phyloP scores from a whole-genome alignment of 2,113 vertebrate genomes.

The Channa argus region DNA sequence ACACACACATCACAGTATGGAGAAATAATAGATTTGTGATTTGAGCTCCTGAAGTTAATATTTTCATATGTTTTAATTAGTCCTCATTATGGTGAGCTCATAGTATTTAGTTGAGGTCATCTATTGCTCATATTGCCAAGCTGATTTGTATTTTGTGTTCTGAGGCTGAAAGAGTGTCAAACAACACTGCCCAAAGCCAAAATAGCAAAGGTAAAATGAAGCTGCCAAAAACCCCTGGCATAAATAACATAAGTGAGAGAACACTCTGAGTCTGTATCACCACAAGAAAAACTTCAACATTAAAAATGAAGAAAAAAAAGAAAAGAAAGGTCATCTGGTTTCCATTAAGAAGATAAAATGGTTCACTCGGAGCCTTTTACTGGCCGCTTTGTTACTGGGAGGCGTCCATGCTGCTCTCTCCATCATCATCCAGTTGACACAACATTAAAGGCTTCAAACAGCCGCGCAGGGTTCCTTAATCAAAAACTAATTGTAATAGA shows the following conservation, averaged over 20 bases:
- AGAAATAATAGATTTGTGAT: background rate
- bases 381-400: slow-evolving; percentile 95
- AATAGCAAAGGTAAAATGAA: slow-evolving; percentile 56
- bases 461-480: slow-evolving; percentile 94
- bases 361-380: slow-evolving; percentile 97
- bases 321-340: slow-evolving; percentile 93
- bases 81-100: slow-evolving; percentile 1
- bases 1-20: background rate
- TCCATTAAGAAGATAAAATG: slow-evolving; percentile 99
- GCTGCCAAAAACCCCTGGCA: slow-evolving; percentile 53
- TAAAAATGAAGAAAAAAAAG: slow-evolving; percentile 79
- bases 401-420: slow-evolving; percentile 92
- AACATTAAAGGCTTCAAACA: slow-evolving; percentile 98
- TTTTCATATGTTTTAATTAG: slow-evolving; percentile 15
- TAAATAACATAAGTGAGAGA: slow-evolving; percentile 76
- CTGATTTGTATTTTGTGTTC: slow-evolving; percentile 9
- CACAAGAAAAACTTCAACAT: slow-evolving; percentile 91
- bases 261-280: slow-evolving; percentile 68
- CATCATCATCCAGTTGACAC: slow-evolving; percentile 98
- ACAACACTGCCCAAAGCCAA: slow-evolving; percentile 46
- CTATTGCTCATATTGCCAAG: background rate
- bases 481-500: slow-evolving; percentile 99
- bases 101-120: slow-evolving; percentile 19
- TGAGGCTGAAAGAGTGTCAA: slow-evolving; percentile 23
- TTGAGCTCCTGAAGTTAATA: background rate